A percentile compares a stretch with the other conserved stretches of the same genome.
Evolutionary conservation across 1,140 invertebrate genomes (phyloP).

Genomic region (Drosophila arawakana): DNA sequence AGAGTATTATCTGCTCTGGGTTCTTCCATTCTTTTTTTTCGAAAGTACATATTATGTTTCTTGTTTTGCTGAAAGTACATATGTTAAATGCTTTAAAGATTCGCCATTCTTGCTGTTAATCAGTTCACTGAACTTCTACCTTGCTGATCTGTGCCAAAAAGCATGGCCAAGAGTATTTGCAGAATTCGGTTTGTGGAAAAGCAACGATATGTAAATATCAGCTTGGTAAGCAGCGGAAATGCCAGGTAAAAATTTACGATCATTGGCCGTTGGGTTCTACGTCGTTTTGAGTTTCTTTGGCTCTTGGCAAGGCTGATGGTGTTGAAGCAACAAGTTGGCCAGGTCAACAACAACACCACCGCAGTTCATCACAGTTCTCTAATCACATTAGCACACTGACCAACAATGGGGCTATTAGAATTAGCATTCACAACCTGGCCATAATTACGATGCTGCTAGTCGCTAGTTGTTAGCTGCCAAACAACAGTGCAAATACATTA

Average conservation of each 20-base stretch:
- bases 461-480: too few species aligned
- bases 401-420: conserved; percentile 69
- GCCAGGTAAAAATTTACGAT: conserved; percentile 63
- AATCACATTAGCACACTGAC: conserved; percentile 76
- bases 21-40: too few species aligned
- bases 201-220: not conserved
- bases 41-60: too few species aligned
- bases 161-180: conserved; percentile 2
- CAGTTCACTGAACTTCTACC: too few species aligned
- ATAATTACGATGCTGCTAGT: conserved; percentile 56
- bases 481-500: conserved; percentile 55
- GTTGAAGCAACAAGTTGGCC: conserved; percentile 42
- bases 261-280: conserved; percentile 43
- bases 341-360: conserved; percentile 51
- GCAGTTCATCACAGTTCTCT: conserved; percentile 30
- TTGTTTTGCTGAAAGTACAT: too few species aligned
- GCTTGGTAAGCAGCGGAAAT: conserved; percentile 63
- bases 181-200: not conserved
- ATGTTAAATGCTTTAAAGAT: too few species aligned
- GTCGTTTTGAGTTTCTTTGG: not conserved
- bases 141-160: too few species aligned
- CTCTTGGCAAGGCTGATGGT: conserved; percentile 47
- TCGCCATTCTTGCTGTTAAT: too few species aligned
- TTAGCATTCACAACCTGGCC: conserved; percentile 51
- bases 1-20: too few species aligned